A percentile compares a stretch with the other conserved stretches of the same genome.
Evolutionary conservation across 2,113 vertebrate genomes (phyloP).

Genomic region (Merops nubicus): DNA sequence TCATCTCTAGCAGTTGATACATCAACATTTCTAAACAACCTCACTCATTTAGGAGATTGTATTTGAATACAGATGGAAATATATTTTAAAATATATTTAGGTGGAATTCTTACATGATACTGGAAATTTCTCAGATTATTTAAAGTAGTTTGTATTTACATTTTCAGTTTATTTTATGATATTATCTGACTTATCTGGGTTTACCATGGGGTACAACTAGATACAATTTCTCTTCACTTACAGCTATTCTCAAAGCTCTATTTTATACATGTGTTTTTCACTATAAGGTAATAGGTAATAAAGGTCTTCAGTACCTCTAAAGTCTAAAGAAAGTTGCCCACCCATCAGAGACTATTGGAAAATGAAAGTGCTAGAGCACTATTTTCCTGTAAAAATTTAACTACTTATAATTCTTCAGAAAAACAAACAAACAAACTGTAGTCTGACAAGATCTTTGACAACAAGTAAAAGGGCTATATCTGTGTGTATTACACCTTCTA

Average conservation of each 20-base stretch:
- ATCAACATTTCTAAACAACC: not conserved
- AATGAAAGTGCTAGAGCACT: not conserved
- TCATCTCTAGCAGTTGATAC: not conserved
- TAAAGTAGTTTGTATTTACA: not conserved
- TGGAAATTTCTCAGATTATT: not conserved
- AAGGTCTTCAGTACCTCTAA: not conserved
- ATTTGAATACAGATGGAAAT: not conserved
- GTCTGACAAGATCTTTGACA: not conserved
- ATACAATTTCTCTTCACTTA: not conserved
- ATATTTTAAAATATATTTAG: not conserved
- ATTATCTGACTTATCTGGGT: not conserved
- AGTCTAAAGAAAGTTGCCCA: not conserved
- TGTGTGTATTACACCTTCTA: not conserved
- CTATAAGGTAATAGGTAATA: not conserved
- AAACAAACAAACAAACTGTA: not conserved
- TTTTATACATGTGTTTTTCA: not conserved
- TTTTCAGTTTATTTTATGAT: not conserved
- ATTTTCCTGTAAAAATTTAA: not conserved
- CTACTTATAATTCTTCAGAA: not conserved
- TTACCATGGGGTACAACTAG: not conserved
- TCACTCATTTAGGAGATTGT: not conserved
- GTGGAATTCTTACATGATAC: accelerated
- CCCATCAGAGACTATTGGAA: not conserved
- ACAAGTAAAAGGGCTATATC: not conserved
- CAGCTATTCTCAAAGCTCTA: not conserved